A percentile compares a stretch with the other conserved stretches of the same genome.
These are phyloP conservation scores for Galeopsomyia nigrocyanea DNA, from an alignment of 2,888 invertebrate genomes.

Conservation along the genomic window DNA sequence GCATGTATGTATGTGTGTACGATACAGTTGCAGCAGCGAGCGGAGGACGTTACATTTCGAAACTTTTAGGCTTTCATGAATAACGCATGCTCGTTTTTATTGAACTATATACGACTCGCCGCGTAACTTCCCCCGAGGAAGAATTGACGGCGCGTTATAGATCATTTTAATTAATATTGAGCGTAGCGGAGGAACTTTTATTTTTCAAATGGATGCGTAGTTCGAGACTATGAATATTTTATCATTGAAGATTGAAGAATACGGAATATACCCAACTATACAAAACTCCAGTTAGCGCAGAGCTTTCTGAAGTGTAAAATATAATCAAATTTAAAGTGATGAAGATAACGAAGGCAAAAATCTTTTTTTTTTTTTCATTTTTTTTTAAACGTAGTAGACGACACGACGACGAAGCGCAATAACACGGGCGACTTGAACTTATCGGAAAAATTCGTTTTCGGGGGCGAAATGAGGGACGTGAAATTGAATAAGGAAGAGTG, in stretches of 20 bases:
- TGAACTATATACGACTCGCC: neutral
- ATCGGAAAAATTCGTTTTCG: conserved; percentile 13
- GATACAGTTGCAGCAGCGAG: conserved; percentile 1
- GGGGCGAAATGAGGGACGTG: neutral
- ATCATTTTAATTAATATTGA: no score
- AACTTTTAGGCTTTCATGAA: conserved; percentile 10
- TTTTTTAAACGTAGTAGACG: no score
- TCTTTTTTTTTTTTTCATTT: no score
- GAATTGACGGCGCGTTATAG: conserved; percentile 1
- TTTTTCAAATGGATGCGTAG: no score
- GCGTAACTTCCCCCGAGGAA: neutral
- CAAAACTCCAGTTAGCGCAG: no score
- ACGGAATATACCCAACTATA: no score
- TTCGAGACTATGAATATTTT: no score
- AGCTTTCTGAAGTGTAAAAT: no score
- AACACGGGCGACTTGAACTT: conserved; percentile 37
- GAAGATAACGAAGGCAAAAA: no score
- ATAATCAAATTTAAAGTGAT: no score
- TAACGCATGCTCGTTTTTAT: neutral
- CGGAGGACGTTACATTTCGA: conserved; percentile 2
- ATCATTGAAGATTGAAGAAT: no score
- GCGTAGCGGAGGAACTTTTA: no score
- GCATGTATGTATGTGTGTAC: conserved; percentile 9
- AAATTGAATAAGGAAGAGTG: conserved; percentile 9
- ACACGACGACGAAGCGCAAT: conserved; percentile 5